Percentiles rank a stretch among this genome's conserved stretches.
These are phyloP conservation scores for Pissodes strobi DNA, from an alignment of 1,140 invertebrate genomes.

Conservation along the genomic window DNA sequence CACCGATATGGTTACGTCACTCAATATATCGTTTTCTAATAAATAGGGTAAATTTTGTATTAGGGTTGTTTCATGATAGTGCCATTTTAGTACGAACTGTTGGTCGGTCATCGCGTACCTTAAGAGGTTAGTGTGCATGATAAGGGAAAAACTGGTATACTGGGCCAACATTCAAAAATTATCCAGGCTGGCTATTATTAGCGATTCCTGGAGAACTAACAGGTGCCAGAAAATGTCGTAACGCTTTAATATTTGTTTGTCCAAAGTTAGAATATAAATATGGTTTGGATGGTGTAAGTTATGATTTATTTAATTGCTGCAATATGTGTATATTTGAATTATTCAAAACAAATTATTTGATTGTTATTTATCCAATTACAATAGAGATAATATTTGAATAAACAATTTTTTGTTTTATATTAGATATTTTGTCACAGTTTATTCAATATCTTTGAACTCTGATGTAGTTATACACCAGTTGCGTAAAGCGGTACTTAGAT, in stretches of 20 bases:
- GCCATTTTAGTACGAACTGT: slow-evolving; percentile 77
- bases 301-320: too few species aligned
- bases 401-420: too few species aligned
- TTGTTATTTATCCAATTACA: too few species aligned
- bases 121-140: slow-evolving; percentile 41
- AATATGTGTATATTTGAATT: too few species aligned
- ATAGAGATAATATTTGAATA: too few species aligned
- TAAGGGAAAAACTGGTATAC: slow-evolving; percentile 45
- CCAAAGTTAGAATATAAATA: too few species aligned
- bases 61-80: slow-evolving; percentile 79
- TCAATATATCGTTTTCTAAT: slow-evolving; percentile 80
- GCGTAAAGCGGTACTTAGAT: too few species aligned
- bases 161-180: slow-evolving; percentile 47
- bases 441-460: too few species aligned
- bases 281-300: too few species aligned
- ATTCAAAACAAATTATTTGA: too few species aligned
- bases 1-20: slow-evolving; percentile 87
- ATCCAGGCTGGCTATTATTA: slow-evolving; percentile 53
- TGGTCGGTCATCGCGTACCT: slow-evolving; percentile 58
- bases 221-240: slow-evolving; percentile 52
- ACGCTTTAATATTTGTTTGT: slow-evolving; percentile 2
- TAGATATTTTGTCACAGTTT: too few species aligned
- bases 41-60: slow-evolving; percentile 81
- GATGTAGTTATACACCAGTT: too few species aligned
- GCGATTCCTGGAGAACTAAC: slow-evolving; percentile 51